Percentiles rank a stretch among this genome's conserved stretches.
These are phyloP conservation scores for Corythoichthys haematopterus DNA, from an alignment of 2,113 vertebrate species.

Conservation along the genomic window DNA sequence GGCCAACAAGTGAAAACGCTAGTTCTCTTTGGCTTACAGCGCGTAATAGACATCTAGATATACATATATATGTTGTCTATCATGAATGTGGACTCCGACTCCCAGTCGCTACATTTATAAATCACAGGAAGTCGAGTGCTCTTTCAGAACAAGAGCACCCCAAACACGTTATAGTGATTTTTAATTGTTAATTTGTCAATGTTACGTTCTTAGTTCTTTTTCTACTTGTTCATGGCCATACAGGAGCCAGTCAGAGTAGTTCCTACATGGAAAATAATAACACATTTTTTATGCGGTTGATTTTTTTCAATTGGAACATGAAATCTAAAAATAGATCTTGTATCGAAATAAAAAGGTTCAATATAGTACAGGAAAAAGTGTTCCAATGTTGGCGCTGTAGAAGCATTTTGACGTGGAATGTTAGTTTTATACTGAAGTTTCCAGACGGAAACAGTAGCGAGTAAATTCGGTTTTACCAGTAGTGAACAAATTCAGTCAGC, in stretches of 20 bases:
- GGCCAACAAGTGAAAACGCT: no score
- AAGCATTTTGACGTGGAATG: not conserved
- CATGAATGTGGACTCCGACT: no score
- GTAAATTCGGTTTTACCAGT: not conserved
- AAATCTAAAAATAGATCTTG: not conserved
- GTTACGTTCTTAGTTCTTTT: not conserved
- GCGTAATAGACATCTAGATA: no score
- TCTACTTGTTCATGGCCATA: not conserved
- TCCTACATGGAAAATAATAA: not conserved
- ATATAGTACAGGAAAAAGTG: not conserved
- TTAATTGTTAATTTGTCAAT: not conserved
- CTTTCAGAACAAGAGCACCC: not conserved
- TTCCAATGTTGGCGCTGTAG: not conserved
- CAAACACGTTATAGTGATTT: not conserved
- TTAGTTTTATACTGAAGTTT: not conserved
- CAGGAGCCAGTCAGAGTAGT: not conserved
- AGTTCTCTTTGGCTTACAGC: no score
- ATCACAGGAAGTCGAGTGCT: not conserved
- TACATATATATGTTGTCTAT: no score
- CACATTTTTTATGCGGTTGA: not conserved
- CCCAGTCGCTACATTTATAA: not conserved
- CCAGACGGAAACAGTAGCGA: not conserved
- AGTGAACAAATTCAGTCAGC: not conserved
- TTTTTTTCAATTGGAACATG: not conserved
- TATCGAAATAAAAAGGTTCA: not conserved